Base-by-base conservation (phyloP, 2,888 invertebrate species). In the Ischnus inquisitorius region DNA sequence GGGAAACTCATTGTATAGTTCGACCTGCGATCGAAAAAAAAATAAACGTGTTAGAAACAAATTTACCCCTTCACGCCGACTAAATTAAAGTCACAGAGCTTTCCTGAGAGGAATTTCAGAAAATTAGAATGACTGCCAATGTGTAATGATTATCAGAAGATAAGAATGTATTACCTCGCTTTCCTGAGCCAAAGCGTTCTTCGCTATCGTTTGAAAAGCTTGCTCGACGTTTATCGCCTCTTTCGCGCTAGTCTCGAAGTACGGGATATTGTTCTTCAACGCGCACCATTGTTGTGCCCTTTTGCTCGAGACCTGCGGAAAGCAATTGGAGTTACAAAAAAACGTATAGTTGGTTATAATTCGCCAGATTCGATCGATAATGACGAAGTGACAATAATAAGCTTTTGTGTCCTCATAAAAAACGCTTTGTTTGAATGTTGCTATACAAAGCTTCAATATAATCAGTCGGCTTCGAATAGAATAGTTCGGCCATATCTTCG, bases 231-330 rank as follows among this genome's bases (percentile, higher is more conserved):
- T 99, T 89, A 99, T 96, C 83, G 98, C 99, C 94, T 99, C 99
- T 95, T 99, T 99, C 90, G 99, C 99, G 93, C 98, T 99, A 74
- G 99, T 99, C 95, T 99, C 99, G 94, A 98, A 99, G 94, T 99
- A 99, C 64, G 99, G 99, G 93, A 99, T 99, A 94, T 98, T 98
- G 94, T 99, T 99, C 95, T 99, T 99, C 90, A 97, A 97, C 94
- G 98, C 98, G 95, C 99, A 99, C 99, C 99, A 99, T 92, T 99
- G 98, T 93, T 99, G 99, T 71, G 99, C 98, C 90, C 98, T 95
- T 94, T 98, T 98, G 68, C 96, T 96, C 25, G 98, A 97, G 34
- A 98, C 95, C 96, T 96, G 54, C 77, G 28, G 81, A 82, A 60
- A n/a, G 22, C n/a, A 28, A 68, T 34, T 34, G 3, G n/a, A 46